phyloP scores from a whole-genome alignment of 2,797 vertebrate genomes.

The Sebastes glaucus region DNA sequence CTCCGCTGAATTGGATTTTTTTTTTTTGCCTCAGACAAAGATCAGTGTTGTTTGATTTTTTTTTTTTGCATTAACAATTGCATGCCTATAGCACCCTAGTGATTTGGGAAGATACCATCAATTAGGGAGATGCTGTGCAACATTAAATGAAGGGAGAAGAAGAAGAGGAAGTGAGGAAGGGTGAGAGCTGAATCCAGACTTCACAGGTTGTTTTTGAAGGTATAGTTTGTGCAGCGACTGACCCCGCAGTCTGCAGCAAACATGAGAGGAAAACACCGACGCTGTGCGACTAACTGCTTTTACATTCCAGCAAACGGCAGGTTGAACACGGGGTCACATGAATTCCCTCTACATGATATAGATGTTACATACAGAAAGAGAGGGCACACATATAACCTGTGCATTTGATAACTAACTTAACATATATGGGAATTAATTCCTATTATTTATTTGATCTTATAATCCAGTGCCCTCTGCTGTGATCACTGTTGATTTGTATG shows the following conservation, averaged over 20 bases:
- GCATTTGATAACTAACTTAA: not conserved
- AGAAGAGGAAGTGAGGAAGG: not conserved
- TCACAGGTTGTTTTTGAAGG: conserved; percentile 17
- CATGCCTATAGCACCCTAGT: conserved; percentile 46
- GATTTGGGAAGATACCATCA: conserved; percentile 39
- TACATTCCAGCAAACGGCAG: conserved; percentile 8
- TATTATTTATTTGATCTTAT: not conserved
- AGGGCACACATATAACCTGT: not conserved
- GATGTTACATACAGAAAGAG: not conserved
- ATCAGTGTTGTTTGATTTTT: conserved; percentile 56
- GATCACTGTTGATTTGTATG: not conserved
- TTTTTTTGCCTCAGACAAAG: conserved; percentile 35
- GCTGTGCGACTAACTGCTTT: not conserved
- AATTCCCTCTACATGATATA: not conserved
- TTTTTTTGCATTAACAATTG: conserved; percentile 60
- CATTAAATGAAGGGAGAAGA: conserved; percentile 16
- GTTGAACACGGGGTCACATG: not conserved
- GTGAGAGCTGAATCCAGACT: conserved; percentile 33
- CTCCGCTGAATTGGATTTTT: conserved; percentile 28
- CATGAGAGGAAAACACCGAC: not conserved
- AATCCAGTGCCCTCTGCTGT: not conserved
- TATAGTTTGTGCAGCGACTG: not conserved
- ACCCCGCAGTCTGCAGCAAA: conserved; percentile 4
- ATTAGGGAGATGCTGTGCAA: conserved; percentile 40
- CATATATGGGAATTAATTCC: not conserved